These are phyloP conservation scores for Planococcus citri DNA, from an alignment of 1,140 invertebrate species.

Conservation along the genomic window DNA sequence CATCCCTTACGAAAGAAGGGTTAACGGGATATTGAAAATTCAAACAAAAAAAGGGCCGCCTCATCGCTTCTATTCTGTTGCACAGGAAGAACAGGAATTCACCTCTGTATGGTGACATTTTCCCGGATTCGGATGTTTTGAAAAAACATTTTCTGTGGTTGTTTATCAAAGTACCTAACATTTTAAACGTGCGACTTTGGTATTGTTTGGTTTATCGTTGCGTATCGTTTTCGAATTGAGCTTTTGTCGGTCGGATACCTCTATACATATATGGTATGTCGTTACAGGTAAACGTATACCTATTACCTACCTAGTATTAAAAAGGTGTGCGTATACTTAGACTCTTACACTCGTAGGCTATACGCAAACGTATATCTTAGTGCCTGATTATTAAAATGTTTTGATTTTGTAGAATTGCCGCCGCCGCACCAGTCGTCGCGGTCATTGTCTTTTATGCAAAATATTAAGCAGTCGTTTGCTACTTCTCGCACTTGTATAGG, in stretches of 20 bases:
- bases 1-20: not conserved
- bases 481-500: no score
- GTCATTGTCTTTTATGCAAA: no score
- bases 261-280: no score
- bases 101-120: constrained; percentile 11
- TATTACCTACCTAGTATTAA: no score
- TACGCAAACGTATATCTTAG: no score
- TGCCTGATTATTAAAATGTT: no score
- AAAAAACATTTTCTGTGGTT: constrained; percentile 6
- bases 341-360: no score
- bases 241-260: not conserved
- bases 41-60: constrained; percentile 15
- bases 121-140: constrained; percentile 15
- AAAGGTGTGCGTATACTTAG: no score
- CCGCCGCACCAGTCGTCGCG: no score
- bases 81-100: constrained; percentile 15
- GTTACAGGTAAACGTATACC: no score
- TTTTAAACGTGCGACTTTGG: not conserved
- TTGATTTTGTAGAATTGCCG: no score
- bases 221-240: not conserved
- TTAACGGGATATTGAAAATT: constrained; percentile 18
- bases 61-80: not conserved
- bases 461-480: no score
- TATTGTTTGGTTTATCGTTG: not conserved
- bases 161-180: not conserved